These are phyloP conservation scores for Drosophila lowei DNA, from an alignment of 1,140 invertebrate species.

Conservation along the genomic window DNA sequence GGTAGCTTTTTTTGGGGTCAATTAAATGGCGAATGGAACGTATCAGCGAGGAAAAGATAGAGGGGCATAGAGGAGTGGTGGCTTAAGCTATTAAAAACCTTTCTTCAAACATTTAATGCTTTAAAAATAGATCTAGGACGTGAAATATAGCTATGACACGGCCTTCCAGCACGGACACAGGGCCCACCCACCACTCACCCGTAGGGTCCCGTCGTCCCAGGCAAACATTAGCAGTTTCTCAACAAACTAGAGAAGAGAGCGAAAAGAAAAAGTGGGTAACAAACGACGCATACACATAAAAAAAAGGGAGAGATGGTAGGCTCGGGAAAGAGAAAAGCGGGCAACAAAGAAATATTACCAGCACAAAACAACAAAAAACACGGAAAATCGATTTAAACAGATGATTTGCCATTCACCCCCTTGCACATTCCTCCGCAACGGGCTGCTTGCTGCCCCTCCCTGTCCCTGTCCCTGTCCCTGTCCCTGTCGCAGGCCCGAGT, in stretches of 20 bases:
- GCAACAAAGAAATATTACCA: slow-evolving; percentile 43
- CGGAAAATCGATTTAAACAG: slow-evolving; percentile 78
- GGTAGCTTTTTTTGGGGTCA: slow-evolving; percentile 65
- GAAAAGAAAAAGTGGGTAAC: neutral
- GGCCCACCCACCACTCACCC: neutral
- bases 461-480: neutral
- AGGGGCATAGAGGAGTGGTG: neutral
- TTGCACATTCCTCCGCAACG: no score
- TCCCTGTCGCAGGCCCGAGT: neutral
- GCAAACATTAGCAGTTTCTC: neutral
- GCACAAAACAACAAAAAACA: slow-evolving; percentile 40
- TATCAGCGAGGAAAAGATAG: slow-evolving; percentile 20
- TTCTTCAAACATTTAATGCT: no score
- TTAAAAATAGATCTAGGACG: slow-evolving; percentile 16
- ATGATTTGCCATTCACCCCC: slow-evolving; percentile 65
- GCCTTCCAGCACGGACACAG: no score
- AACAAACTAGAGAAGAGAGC: neutral
- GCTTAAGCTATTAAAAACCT: no score
- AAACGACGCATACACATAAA: slow-evolving; percentile 19
- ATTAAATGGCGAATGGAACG: slow-evolving; percentile 54
- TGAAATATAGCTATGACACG: neutral
- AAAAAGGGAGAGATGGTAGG: no score
- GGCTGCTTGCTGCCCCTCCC: no score
- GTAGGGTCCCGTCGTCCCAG: slow-evolving; percentile 1
- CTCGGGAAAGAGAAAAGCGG: neutral